These are phyloP conservation scores for Monochamus alternatus DNA, from an alignment of 2,888 invertebrate species.

Conservation along the genomic window DNA sequence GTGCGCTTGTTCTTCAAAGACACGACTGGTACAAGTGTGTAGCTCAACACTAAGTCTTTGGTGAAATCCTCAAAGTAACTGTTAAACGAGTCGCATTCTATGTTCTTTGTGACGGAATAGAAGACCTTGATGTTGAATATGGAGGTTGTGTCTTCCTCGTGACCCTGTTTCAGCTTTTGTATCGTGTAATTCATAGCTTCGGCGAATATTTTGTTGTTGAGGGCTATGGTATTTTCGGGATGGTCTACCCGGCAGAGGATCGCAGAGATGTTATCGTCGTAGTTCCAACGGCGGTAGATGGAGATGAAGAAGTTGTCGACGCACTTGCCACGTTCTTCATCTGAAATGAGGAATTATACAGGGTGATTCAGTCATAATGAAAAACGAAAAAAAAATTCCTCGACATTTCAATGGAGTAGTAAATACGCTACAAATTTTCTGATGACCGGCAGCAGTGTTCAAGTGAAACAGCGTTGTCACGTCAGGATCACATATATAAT, in stretches of 20 bases:
- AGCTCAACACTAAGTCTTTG: slow-evolving; percentile 73
- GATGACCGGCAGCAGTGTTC: no score
- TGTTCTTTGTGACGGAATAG: slow-evolving; percentile 79
- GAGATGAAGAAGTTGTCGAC: slow-evolving; percentile 87
- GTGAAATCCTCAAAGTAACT: slow-evolving; percentile 72
- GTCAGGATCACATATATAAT: no score
- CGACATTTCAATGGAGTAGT: no score
- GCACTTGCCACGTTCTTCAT: slow-evolving; percentile 93
- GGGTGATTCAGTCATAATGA: not conserved
- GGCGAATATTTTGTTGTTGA: slow-evolving; percentile 71
- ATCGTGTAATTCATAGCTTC: slow-evolving; percentile 74
- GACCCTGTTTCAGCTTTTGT: slow-evolving; percentile 73
- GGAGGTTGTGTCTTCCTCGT: slow-evolving; percentile 72
- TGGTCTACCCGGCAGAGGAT: slow-evolving; percentile 84
- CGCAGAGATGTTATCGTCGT: slow-evolving; percentile 89
- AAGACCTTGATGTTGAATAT: slow-evolving; percentile 85
- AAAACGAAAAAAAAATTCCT: no score
- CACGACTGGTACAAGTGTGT: slow-evolving; percentile 85
- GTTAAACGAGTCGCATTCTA: slow-evolving; percentile 70
- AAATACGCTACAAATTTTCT: no score
- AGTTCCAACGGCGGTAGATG: slow-evolving; percentile 89
- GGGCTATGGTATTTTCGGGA: slow-evolving; percentile 52
- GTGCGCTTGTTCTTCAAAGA: slow-evolving; percentile 87
- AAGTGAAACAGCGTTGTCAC: no score
- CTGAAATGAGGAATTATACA: slow-evolving; percentile 70